Conservation (phyloP, 2,888 invertebrate genomes). For the Lasioglossum calceatum region DNA sequence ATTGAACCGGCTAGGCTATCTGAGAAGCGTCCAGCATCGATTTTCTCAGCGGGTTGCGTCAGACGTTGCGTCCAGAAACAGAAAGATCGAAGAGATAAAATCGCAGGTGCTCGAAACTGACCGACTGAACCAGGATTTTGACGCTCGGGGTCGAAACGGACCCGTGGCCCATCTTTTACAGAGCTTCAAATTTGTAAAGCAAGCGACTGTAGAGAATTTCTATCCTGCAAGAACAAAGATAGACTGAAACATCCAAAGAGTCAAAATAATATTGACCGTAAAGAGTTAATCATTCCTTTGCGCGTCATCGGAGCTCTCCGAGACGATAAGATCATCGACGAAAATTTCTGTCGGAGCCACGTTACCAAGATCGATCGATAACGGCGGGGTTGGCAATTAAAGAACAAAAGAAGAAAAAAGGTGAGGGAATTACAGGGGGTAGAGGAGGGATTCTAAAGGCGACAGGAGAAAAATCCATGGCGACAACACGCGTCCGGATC, state of each 20-base stretch:
- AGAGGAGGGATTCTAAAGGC: conserved; percentile 5
- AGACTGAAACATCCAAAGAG: too few species aligned
- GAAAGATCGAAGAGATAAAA: neutral
- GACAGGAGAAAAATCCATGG: conserved; percentile 17
- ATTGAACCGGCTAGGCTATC: conserved; percentile 38
- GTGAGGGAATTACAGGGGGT: too few species aligned
- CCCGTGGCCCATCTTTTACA: neutral
- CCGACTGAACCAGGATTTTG: neutral
- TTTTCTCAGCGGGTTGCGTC: conserved; percentile 43
- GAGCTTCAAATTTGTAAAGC: neutral
- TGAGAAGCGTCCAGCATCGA: conserved; percentile 31
- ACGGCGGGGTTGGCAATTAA: neutral
- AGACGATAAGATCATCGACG: conserved; percentile 62
- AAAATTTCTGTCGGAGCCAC: conserved; percentile 59
- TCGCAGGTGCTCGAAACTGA: neutral
- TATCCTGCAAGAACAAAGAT: too few species aligned
- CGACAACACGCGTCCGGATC: conserved; percentile 39
- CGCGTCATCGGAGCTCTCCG: neutral
- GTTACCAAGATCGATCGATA: conserved; percentile 50
- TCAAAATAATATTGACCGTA: too few species aligned
- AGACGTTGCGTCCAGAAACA: neutral
- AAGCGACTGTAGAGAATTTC: too few species aligned
- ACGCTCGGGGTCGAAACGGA: neutral
- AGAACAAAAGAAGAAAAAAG: neutral
- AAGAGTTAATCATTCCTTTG: neutral